Evolutionary conservation across 1,140 invertebrate genomes (phyloP).

Genomic region (Fragariocoptes setiger): DNA sequence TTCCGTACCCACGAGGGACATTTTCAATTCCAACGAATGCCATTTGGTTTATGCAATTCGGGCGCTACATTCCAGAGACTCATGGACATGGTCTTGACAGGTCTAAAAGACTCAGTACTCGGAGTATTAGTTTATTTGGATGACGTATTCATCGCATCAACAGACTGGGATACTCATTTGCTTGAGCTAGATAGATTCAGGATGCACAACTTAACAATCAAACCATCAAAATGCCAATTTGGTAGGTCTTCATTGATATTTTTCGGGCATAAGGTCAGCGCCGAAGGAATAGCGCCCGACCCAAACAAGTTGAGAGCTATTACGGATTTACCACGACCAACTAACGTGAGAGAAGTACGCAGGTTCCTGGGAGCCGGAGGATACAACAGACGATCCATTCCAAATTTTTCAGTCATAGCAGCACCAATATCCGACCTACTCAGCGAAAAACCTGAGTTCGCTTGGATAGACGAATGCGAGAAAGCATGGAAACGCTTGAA

Average conservation of each 20-base stretch:
- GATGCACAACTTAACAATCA: conserved; percentile 1
- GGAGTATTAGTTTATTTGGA: neutral
- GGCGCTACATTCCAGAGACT: conserved; percentile 8
- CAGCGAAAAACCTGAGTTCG: conserved; percentile 4
- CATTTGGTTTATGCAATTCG: conserved; percentile 9
- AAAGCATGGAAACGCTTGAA: conserved; percentile 17
- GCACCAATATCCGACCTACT: neutral
- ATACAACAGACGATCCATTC: neutral
- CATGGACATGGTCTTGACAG: conserved; percentile 4
- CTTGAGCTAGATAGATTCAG: neutral
- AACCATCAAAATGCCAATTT: conserved; percentile 8
- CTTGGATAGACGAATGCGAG: conserved; percentile 9
- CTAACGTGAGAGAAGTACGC: neutral
- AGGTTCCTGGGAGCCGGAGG: neutral
- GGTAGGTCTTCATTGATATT: conserved; percentile 2
- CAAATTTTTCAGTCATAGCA: conserved; percentile 1
- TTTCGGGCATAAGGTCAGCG: conserved; percentile 3
- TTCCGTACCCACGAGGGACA: neutral
- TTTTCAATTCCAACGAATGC: conserved; percentile 8
- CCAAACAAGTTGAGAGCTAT: neutral
- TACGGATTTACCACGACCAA: neutral
- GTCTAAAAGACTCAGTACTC: neutral
- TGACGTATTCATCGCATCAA: neutral
- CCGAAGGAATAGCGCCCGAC: conserved; percentile 3
- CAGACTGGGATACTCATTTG: neutral